Base-by-base conservation (phyloP, 2,888 invertebrate species). In the Tenthredo scrophulariae region DNA sequence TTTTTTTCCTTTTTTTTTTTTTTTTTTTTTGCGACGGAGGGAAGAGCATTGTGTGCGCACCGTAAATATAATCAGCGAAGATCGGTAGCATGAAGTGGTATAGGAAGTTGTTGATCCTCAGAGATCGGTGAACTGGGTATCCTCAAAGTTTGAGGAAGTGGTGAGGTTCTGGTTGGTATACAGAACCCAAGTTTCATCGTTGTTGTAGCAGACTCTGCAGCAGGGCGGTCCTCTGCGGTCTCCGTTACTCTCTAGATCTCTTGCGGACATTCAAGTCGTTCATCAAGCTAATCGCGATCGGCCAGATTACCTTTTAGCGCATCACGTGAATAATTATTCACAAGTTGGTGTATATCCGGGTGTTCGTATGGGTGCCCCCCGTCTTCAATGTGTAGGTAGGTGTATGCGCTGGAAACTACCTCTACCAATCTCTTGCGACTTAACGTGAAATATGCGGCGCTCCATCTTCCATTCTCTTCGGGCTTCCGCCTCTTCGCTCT, bases 231-330 rank as follows among this genome's bases (percentile, higher is more conserved):
- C 54, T 46, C 13, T 54, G 77, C 15, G 77, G 77, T 77, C 77
- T 77, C 50, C 75, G 50, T 29, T 79, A 50, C 80, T 80, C 80
- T 15, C 50, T 29, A 18, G 50, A 50, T 77, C 50, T 77, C 77
- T 77, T 33, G 77, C 77, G 50, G 80, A 65, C 80, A 54, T 62
- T 62, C 62, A 22, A 58, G 80, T 80, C 80, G 80, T 80, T 65
- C 80, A 90, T 89, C 91, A 90, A 91, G 89, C 91, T 91, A 91
- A 91, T 91, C 90, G 91, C 88, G 88, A 90, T 89, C 89, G 88
- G 86, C 87, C 88, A 88, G 89, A 91, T 91, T 91, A 90, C 90
- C 91, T 91, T 90, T 90, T 90, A 91, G 90, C 89, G 88, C 87
- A 80, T 80, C 62, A 80, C 80, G 80, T 80, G 80, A 80, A 80